These are phyloP conservation scores for Carollia perspicillata DNA, from an alignment of 2,113 vertebrate species.

Conservation along the genomic window DNA sequence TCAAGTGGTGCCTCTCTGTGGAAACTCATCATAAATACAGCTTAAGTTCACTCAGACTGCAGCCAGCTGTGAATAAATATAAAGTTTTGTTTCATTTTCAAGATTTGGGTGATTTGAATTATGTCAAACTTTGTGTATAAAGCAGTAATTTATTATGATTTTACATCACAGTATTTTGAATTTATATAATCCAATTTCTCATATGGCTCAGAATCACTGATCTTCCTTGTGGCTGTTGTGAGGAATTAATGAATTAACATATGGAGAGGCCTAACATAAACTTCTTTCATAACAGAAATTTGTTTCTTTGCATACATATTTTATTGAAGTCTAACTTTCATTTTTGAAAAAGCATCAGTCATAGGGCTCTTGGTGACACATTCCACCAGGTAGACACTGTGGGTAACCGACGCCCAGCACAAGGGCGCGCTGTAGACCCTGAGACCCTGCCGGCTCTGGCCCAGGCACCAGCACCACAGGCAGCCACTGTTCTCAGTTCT, in stretches of 20 bases:
- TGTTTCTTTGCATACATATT: background rate
- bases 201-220: background rate
- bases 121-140: slow-evolving; percentile 9
- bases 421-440: background rate
- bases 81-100: slow-evolving; percentile 24
- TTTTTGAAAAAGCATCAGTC: background rate
- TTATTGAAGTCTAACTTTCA: background rate
- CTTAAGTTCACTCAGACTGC: background rate
- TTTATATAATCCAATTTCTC: background rate
- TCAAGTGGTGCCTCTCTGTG: background rate
- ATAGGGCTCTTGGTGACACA: background rate
- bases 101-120: background rate
- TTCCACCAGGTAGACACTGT: background rate
- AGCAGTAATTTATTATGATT: background rate
- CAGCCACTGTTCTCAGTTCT: background rate
- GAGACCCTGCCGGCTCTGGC: background rate
- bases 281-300: background rate
- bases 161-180: background rate
- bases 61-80: background rate
- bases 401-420: background rate
- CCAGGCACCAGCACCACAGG: background rate
- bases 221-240: background rate
- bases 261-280: background rate
- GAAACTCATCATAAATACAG: background rate
- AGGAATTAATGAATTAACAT: background rate